Conservation (phyloP, 2,797 vertebrate species). For the Sebastes itinus region DNA sequence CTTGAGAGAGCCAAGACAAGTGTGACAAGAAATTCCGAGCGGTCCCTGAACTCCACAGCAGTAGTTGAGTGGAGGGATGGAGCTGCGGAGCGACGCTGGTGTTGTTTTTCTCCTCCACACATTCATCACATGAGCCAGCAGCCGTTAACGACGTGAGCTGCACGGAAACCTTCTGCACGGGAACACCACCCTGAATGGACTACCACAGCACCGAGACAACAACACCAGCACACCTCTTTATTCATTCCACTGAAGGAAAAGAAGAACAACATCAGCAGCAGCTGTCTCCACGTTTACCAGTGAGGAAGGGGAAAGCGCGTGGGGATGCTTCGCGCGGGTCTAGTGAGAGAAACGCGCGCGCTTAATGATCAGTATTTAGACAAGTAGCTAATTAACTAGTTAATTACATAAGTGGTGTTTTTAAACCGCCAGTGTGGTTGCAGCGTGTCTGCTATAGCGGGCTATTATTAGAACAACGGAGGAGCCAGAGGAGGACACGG, state of each 20-base stretch:
- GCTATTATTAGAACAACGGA: conserved; percentile 41
- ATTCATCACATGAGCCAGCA: conserved; percentile 29
- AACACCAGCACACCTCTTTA: background rate
- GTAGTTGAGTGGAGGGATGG: conserved; percentile 58
- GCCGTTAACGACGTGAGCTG: conserved; percentile 34
- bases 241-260: background rate
- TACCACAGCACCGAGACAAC: background rate
- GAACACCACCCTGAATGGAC: conserved; percentile 37
- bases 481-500: conserved; percentile 4
- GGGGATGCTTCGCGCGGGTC: conserved; percentile 44
- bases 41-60: conserved; percentile 43
- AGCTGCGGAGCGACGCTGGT: conserved; percentile 47
- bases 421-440: conserved; percentile 22
- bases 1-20: background rate
- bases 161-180: conserved; percentile 7
- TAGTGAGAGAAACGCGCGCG: conserved; percentile 46
- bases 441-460: conserved; percentile 14
- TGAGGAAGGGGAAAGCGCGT: conserved; percentile 20
- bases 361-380: conserved; percentile 51
- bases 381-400: conserved; percentile 59
- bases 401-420: conserved; percentile 54
- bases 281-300: conserved; percentile 3
- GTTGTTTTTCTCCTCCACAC: conserved; percentile 61
- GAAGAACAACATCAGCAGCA: conserved; percentile 1
- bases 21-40: conserved; percentile 42